Base-by-base conservation (phyloP, 2,113 vertebrate genomes). In the Thinocorus orbignyianus region DNA sequence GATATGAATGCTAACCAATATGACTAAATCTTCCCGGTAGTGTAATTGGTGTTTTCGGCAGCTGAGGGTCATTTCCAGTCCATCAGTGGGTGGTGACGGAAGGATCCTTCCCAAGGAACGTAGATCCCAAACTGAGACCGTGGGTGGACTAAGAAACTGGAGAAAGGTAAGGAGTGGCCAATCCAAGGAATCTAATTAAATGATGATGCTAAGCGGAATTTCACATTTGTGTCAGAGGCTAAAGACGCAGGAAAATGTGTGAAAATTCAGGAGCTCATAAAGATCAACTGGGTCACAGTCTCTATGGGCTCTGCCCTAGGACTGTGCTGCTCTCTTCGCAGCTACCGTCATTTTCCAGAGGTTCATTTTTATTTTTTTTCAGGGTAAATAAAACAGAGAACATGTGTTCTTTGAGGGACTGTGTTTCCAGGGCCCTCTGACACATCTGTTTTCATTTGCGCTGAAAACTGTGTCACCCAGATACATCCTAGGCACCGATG, bases 1-100 rank as follows among this genome's bases (percentile, higher is more conserved):
- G 77, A 89, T 77, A n/a, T 95, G 86, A 94, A 93, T 96, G 94
- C 91, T 84, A 93, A 93, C 80, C 1, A 33, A 68, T 51, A 86
- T 42, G 60, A 78, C 85, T 95, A 89, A 94, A 95, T 92, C 69
- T 93, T 95, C 72, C 92, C 76, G 60, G 79, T 68, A 49, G 82
- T 46, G 41, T 81, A 95, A 48, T 22, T 78, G 76, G 86, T 42
- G 86, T 8, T 86, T 31, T 78, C 86, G 86, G 88, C 60, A 84
- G 1, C 2, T 72, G 81, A 64, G 95, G 89, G 91, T 83, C 86
- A 92, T 54, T 93, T 86, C 83, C 92, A 86, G 95, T 83, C 68
- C 94, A 86, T 54, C 65, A 49, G 92, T 84, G 76, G 60, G 80
- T 71, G 77, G 72, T 68, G 91, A 86, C 28, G 42, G 49, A 89